phyloP scores from a whole-genome alignment of 2,797 vertebrate species.

The Sternarchorhynchus goeldii region DNA sequence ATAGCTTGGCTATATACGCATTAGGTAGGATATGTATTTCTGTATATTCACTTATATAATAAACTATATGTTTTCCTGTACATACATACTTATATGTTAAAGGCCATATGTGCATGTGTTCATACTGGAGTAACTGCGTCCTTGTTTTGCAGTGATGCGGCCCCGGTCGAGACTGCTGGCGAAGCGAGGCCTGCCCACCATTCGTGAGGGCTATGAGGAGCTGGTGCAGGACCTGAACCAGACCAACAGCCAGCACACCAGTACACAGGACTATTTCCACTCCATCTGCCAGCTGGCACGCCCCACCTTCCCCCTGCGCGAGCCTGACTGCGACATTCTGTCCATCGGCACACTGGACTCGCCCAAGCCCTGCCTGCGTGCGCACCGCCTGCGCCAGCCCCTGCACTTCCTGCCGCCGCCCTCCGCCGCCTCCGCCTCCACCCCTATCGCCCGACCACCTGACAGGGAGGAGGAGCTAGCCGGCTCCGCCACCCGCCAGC shows the following conservation, averaged over 20 bases:
- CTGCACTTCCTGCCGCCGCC: slow-evolving; percentile 36
- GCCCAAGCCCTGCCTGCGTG: slow-evolving; percentile 56
- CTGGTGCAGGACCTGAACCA: slow-evolving; percentile 66
- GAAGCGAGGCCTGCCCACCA: slow-evolving; percentile 73
- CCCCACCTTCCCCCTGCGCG: slow-evolving; percentile 77
- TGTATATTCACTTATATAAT: too few relatives aligned
- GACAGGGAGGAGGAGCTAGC: slow-evolving; percentile 10
- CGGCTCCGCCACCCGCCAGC: slow-evolving; percentile 5
- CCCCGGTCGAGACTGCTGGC: slow-evolving; percentile 67
- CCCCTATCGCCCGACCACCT: slow-evolving; percentile 26
- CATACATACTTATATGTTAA: not conserved
- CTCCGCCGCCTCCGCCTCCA: slow-evolving; percentile 5
- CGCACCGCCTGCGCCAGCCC: slow-evolving; percentile 52
- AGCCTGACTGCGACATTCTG: slow-evolving; percentile 60
- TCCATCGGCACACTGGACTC: slow-evolving; percentile 58
- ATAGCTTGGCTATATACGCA: too few relatives aligned
- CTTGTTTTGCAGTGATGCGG: slow-evolving; percentile 68
- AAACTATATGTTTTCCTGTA: too few relatives aligned
- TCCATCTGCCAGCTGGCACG: slow-evolving; percentile 87
- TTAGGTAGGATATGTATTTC: too few relatives aligned
- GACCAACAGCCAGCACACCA: slow-evolving; percentile 53
- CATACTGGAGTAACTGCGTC: not conserved
- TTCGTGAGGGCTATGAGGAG: slow-evolving; percentile 72
- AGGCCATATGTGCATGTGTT: not conserved
- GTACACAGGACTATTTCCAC: slow-evolving; percentile 82